A percentile compares a stretch with the other conserved stretches of the same genome.
phyloP scores from a whole-genome alignment of 2,888 invertebrate genomes.

The Clivina fossor region DNA sequence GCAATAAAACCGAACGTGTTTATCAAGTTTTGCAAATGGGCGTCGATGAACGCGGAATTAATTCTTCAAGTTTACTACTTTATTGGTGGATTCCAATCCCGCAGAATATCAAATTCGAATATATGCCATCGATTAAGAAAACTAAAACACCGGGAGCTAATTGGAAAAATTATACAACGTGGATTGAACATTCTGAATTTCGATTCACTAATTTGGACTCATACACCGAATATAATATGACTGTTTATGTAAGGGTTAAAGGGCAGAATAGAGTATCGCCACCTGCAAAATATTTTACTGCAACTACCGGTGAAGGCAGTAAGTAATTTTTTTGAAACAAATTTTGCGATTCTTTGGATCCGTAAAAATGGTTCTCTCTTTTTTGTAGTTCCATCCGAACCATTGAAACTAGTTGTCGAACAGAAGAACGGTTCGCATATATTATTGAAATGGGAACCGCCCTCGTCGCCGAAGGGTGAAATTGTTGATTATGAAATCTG shows the following conservation, averaged over 20 bases:
- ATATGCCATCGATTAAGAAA: constrained; percentile 68
- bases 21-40: constrained; percentile 62
- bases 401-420: constrained; percentile 63
- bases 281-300: constrained; percentile 64
- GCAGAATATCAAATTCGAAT: constrained; percentile 57
- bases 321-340: constrained; percentile 32
- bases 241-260: constrained; percentile 69
- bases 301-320: constrained; percentile 70
- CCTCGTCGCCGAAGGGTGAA: constrained; percentile 63
- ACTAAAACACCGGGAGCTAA: constrained; percentile 52
- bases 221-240: constrained; percentile 76
- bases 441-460: constrained; percentile 69
- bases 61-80: constrained; percentile 64
- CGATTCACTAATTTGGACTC: constrained; percentile 67
- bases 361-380: constrained; percentile 15
- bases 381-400: constrained; percentile 65
- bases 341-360: neutral
- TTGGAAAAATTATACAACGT: constrained; percentile 62
- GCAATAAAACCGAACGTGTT: constrained; percentile 54
- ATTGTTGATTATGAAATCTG: constrained; percentile 65
- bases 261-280: constrained; percentile 60
- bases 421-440: constrained; percentile 68
- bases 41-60: constrained; percentile 65
- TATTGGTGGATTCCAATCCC: constrained; percentile 63
- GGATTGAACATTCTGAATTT: constrained; percentile 63